Evolutionary conservation across 2,797 vertebrate species (phyloP), one percentile per base, ranked within the genome.

Genomic region (Kryptopterus vitreolus): DNA sequence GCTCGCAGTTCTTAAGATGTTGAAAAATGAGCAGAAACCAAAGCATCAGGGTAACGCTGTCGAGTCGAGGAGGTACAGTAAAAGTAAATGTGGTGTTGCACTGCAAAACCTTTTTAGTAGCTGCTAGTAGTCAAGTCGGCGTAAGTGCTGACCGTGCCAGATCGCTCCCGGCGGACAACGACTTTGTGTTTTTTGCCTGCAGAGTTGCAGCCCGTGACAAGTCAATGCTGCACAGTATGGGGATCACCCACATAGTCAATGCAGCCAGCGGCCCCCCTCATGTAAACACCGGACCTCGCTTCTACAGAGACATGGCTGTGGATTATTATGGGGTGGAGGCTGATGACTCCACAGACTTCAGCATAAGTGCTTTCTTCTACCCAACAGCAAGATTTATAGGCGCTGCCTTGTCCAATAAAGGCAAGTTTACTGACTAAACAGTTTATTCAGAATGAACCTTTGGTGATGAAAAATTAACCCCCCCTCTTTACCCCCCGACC

Each of bases 291-390:
- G 95, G 96, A 61, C 92, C 93, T 8, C 90, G 89, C 58, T 96
- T 96, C 91, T 97, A 97, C 88, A 91, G 88, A n/a, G 95, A 96
- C 79, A 92, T 96, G 89, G 50, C 87, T 16, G 88, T 96, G 82
- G 92, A 96, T 86, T 98, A 96, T 90, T 96, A 95, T 0, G 94
- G 94, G 73, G 89, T 97, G n/a, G 95, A 97, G 87, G 96, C 96
- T 0, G 95, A 96, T 71, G 96, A 98, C 86, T 94, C 91, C 70
- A 89, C 93, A n/a, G 90, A 94, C 77, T 96, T 97, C 15, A 90
- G 95, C 82, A 91, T 98, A 55, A 96, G 95, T 85, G 86, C 93
- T 84, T 94, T 95, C 87, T 98, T 98, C 90, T 92, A 95, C 85
- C 94, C 95, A 33, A 92, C 93, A 26, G 94, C 96, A 50, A 90